Conservation (phyloP, 2,113 vertebrate species). For the Thomomys bottae region DNA sequence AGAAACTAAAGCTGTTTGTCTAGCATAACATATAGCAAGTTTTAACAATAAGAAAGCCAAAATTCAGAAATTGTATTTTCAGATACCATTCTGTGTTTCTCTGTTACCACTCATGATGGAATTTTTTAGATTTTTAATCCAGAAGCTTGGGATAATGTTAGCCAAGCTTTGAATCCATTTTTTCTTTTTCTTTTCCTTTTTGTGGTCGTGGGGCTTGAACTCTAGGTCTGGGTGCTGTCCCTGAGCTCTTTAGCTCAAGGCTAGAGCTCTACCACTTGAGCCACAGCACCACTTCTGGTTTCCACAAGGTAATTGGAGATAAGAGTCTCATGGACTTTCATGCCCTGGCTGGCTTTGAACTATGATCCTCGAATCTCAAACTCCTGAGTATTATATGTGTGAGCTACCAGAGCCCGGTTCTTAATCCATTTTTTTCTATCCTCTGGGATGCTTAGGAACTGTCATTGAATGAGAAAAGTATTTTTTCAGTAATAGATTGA, state of each 20-base stretch:
- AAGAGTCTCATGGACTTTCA: too few relatives aligned
- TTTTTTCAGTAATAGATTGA: constrained; percentile 27
- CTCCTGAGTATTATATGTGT: too few relatives aligned
- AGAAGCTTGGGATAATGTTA: background rate
- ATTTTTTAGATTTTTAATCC: constrained; percentile 32
- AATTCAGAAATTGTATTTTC: background rate
- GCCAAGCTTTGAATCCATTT: background rate
- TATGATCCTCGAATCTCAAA: too few relatives aligned
- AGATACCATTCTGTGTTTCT: background rate
- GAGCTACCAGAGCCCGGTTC: too few relatives aligned
- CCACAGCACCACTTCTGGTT: too few relatives aligned
- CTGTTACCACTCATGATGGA: background rate
- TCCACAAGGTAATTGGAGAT: too few relatives aligned
- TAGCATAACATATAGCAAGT: background rate
- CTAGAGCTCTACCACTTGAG: background rate
- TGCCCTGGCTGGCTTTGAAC: too few relatives aligned
- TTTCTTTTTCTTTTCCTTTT: background rate
- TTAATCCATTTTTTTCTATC: background rate
- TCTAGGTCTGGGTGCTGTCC: background rate
- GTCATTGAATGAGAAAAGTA: constrained; percentile 36
- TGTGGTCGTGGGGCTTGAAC: background rate
- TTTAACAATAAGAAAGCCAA: background rate
- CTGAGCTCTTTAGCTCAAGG: too few relatives aligned
- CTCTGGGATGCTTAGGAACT: constrained; percentile 30
- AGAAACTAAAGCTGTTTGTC: background rate